Base-by-base conservation (phyloP, 1,140 invertebrate genomes). In the Drosophila nigromelanica region DNA sequence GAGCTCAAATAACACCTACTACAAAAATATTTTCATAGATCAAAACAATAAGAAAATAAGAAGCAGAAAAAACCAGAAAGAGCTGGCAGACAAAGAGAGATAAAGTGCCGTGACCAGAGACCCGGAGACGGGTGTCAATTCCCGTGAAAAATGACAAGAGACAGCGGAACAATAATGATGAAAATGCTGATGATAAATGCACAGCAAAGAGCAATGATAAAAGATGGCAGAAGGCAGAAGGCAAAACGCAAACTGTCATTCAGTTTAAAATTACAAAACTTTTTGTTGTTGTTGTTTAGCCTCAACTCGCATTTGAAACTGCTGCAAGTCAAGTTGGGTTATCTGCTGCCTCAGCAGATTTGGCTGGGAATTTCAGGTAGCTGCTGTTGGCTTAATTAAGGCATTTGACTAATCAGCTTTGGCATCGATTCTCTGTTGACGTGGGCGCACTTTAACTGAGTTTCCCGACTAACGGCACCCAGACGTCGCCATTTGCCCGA, bases 221-320 rank as follows among this genome's bases (percentile, higher is more conserved):
- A 37, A 51, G 45, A 47, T 8, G 52, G 37, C 61, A 76, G 58
- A 68, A 68, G 72, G 51, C 72, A 79, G 68, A 69, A 80, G 81
- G 73, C 81, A 75, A 78, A 86, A 85, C 74, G 78, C 78, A 85
- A 87, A 86, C 81, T 87, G 83, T 89, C 78, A 82, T 67, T 69
- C 71, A 69, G 81, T 76, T 81, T 87, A 66, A 79, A 89, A 89
- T 87, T 89, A 82, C 78, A 87, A 86, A 86, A 87, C 69, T 63
- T 55, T 54, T 50, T 24, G 39, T 21, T 18, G 14, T 24, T 27
- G 27, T 47, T 12, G 30, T 47, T 12, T 54, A 18, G 24, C 24
- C 24, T 27, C 24, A 5, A 24, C 18, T 24, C 21, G 21, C 21
- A 24, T 4, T 4, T 0, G 3, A 24, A 24, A 3, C 3, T 24